Percentiles rank a stretch among this genome's conserved stretches.
phyloP scores from a whole-genome alignment of 2,888 invertebrate species.

The Sinelater perroti region DNA sequence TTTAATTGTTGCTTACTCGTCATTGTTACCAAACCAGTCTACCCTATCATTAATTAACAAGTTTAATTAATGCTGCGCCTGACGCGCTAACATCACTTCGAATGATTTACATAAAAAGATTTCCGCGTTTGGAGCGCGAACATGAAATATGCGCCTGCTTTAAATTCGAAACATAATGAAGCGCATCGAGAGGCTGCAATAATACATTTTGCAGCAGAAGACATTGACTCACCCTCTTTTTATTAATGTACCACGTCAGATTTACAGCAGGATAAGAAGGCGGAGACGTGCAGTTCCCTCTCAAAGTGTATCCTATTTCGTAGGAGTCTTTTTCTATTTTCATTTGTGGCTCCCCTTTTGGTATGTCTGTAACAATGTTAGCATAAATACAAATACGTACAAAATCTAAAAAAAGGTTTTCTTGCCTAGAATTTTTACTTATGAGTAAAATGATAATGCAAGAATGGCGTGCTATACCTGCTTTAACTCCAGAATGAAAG shows the following conservation, averaged over 20 bases:
- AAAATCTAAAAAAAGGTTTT: no score
- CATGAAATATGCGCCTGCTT: no score
- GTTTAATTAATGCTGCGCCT: conserved; percentile 51
- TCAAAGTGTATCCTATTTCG: conserved; percentile 73
- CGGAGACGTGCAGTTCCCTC: conserved; percentile 75
- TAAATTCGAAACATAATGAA: not conserved
- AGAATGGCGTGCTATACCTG: not conserved
- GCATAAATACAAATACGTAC: no score
- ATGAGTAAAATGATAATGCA: conserved; percentile 1
- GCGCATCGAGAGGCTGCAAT: not conserved
- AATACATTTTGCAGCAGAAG: not conserved
- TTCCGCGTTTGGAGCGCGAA: not conserved
- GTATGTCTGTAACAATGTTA: conserved; percentile 73
- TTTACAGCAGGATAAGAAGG: conserved; percentile 74
- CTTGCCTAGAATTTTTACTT: no score
- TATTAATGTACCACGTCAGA: conserved; percentile 76
- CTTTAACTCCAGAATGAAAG: not conserved
- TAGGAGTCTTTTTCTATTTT: conserved; percentile 74
- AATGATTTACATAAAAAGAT: conserved; percentile 13
- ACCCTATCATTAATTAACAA: conserved; percentile 55
- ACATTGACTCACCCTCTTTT: conserved; percentile 63
- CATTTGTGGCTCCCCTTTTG: conserved; percentile 72
- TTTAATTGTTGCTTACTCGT: conserved; percentile 57
- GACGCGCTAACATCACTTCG: conserved; percentile 15
- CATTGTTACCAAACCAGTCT: conserved; percentile 52